A percentile compares a stretch with the other conserved stretches of the same genome.
phyloP scores from a whole-genome alignment of 2,797 vertebrate genomes.

The Oreortyx pictus region DNA sequence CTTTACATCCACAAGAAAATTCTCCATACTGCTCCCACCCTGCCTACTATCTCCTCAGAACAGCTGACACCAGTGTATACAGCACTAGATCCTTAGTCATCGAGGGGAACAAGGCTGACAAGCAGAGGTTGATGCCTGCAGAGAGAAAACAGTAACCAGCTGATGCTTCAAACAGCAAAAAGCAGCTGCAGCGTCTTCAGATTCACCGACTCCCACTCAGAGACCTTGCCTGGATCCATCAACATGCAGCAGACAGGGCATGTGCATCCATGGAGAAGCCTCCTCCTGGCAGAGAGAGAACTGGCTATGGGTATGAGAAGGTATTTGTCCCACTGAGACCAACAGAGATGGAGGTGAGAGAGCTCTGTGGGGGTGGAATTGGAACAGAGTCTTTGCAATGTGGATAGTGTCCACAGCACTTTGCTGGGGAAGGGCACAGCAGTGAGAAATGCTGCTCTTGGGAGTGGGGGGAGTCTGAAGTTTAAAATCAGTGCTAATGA shows the following conservation, averaged over 20 bases:
- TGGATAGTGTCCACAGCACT: not conserved
- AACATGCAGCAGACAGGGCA: not conserved
- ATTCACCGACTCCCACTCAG: slow-evolving; percentile 6
- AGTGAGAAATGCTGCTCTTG: not conserved
- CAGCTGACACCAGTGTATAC: not conserved
- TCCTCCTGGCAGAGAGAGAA: not conserved
- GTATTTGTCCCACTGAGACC: not conserved
- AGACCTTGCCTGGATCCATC: not conserved
- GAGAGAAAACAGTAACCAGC: slow-evolving; percentile 27
- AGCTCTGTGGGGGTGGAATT: fast-evolving
- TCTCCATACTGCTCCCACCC: not conserved
- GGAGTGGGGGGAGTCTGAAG: not conserved
- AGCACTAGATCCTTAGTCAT: not conserved
- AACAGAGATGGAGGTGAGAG: not conserved
- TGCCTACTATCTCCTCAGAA: not conserved
- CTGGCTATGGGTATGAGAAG: not conserved
- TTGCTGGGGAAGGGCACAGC: not conserved
- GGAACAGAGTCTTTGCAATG: not conserved
- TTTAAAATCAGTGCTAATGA: not conserved
- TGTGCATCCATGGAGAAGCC: not conserved
- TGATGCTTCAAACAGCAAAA: slow-evolving; percentile 37
- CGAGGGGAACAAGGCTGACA: not conserved
- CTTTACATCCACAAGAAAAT: not conserved
- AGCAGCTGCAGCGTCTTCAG: slow-evolving; percentile 41
- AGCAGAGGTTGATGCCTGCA: slow-evolving; percentile 25